These are phyloP conservation scores for Anneissia japonica DNA, from an alignment of 35 echinoderm and acorn worm species.

Conservation along the genomic window DNA sequence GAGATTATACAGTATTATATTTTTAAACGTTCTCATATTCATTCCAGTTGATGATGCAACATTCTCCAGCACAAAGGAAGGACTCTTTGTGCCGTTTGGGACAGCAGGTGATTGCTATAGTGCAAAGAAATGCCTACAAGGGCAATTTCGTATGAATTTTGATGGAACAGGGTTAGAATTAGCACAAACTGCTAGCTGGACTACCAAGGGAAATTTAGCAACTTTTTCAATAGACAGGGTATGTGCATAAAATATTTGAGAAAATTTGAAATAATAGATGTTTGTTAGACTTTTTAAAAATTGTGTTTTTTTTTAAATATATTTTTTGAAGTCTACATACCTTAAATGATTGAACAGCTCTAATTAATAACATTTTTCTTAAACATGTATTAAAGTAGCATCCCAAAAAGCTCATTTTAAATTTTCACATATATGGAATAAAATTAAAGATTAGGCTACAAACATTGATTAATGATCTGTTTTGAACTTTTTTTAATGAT, in stretches of 20 bases:
- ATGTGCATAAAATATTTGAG: constrained; percentile 46
- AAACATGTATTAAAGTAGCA: background rate
- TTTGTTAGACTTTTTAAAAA: background rate
- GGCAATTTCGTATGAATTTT: constrained; percentile 75
- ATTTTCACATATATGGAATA: no score
- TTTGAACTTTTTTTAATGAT: background rate
- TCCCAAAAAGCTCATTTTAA: no score
- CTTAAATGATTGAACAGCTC: background rate
- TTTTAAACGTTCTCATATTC: background rate
- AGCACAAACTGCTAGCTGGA: constrained; percentile 64
- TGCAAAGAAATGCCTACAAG: constrained; percentile 69
- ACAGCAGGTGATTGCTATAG: constrained; percentile 95
- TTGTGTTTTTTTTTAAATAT: background rate
- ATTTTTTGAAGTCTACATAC: background rate
- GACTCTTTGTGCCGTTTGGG: constrained; percentile 80
- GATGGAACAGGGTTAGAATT: constrained; percentile 70
- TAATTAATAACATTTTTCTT: background rate
- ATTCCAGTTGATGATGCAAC: constrained; percentile 60
- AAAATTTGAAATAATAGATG: background rate
- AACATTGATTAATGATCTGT: background rate
- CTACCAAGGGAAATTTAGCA: constrained; percentile 62
- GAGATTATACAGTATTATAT: background rate
- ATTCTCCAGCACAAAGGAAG: constrained; percentile 53
- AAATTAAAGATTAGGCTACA: no score
- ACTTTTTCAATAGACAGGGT: constrained; percentile 37